Conservation (phyloP, 1,140 invertebrate species). For the Lepidurus packardi region DNA sequence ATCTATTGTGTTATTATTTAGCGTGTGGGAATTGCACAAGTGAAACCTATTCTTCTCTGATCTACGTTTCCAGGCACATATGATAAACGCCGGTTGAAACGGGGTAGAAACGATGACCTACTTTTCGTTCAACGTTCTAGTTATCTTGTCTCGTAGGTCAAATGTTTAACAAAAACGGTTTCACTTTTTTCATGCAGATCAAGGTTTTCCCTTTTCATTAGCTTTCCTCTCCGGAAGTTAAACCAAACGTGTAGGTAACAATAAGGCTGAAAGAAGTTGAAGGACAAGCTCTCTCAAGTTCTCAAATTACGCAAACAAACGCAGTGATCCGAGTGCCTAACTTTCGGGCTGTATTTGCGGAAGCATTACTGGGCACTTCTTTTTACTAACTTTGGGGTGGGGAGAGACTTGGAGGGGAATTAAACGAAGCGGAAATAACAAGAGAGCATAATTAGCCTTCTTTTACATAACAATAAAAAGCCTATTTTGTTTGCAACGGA, state of each 20-base stretch:
- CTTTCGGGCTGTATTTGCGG: background rate
- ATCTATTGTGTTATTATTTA: background rate
- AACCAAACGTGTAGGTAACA: background rate
- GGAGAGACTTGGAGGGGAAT: background rate
- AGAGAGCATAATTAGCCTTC: background rate
- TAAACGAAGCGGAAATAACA: background rate
- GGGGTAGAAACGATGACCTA: background rate
- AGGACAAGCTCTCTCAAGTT: background rate
- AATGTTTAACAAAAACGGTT: background rate
- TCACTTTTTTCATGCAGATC: constrained; percentile 14
- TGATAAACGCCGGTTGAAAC: background rate
- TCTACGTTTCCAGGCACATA: background rate
- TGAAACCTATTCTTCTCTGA: no score
- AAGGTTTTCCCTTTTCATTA: constrained; percentile 18
- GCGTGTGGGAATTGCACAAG: background rate
- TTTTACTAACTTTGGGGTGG: background rate
- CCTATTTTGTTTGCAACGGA: background rate
- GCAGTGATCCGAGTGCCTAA: background rate
- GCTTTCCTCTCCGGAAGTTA: constrained; percentile 27
- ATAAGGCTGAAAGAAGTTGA: background rate
- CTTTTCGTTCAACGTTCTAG: background rate
- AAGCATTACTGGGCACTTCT: background rate
- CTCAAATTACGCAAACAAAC: background rate
- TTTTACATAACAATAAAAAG: background rate
- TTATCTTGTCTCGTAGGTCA: constrained; percentile 9